Conservation (phyloP, 2,113 vertebrate species). For the Tapirus terrestris region DNA sequence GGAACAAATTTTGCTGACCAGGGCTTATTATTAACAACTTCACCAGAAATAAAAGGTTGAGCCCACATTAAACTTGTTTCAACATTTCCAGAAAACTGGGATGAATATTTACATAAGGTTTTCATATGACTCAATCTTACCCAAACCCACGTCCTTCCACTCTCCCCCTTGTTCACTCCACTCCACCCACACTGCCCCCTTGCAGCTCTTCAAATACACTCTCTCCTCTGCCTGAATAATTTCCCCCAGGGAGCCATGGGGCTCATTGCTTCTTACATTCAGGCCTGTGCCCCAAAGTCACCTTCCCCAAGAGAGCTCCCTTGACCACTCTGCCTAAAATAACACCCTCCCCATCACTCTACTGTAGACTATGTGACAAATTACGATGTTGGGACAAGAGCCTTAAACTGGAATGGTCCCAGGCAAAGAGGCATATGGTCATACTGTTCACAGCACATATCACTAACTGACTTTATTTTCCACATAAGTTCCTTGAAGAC, state of each 20-base stretch:
- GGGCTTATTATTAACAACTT: background rate
- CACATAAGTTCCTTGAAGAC: background rate
- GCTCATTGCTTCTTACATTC: background rate
- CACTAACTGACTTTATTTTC: background rate
- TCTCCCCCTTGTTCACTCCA: fast-evolving
- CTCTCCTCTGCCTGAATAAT: background rate
- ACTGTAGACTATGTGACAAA: fast-evolving
- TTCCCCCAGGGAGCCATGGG: too few species aligned
- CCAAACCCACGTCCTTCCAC: background rate
- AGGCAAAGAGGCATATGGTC: background rate
- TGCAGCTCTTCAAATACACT: background rate
- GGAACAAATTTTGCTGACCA: background rate
- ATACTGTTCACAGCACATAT: background rate
- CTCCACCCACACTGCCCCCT: background rate
- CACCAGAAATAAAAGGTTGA: background rate
- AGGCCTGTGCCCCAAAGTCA: background rate
- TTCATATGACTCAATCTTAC: background rate
- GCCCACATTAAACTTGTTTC: background rate
- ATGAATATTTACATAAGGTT: background rate
- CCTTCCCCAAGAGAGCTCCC: background rate
- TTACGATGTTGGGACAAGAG: background rate
- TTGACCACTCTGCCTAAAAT: background rate
- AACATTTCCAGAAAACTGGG: background rate
- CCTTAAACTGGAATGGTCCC: background rate
- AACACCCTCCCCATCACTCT: background rate